Evolutionary conservation across 64 coral and sea anemone genomes (phyloP).

Genomic region (Montipora cactus): DNA sequence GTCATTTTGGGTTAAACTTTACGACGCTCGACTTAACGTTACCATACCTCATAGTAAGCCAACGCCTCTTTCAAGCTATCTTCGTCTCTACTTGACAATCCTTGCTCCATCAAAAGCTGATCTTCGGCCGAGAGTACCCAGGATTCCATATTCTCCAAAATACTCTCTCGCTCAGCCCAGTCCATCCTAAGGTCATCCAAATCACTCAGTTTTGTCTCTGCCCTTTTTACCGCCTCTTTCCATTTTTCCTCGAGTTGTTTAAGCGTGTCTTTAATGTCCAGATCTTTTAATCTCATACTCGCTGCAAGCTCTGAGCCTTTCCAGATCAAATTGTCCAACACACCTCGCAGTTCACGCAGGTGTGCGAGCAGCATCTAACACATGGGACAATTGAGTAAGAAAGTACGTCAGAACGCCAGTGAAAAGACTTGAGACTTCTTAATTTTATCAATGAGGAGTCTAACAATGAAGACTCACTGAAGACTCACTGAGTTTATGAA

Average conservation of each 20-base stretch:
- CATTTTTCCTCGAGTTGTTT: constrained; percentile 92
- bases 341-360: constrained; percentile 77
- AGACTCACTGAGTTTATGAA: too few species aligned
- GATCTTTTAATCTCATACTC: constrained; percentile 83
- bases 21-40: too few species aligned
- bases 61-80: constrained; percentile 76
- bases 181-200: constrained; percentile 82
- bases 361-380: constrained; percentile 76
- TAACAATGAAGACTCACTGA: not conserved
- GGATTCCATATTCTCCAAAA: constrained; percentile 81
- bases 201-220: constrained; percentile 75
- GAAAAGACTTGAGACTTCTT: too few species aligned
- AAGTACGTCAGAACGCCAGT: not conserved
- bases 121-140: constrained; percentile 84
- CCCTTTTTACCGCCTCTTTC: constrained; percentile 70
- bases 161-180: constrained; percentile 82
- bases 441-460: not conserved
- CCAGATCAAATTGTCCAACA: constrained; percentile 92
- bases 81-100: constrained; percentile 75
- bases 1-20: too few species aligned
- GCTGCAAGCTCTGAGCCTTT: constrained; percentile 91
- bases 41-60: constrained; percentile 76
- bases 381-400: not conserved
- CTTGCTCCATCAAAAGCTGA: constrained; percentile 71
- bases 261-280: constrained; percentile 88